A percentile compares a stretch with the other conserved stretches of the same genome.
phyloP scores from a whole-genome alignment of 2,888 invertebrate species.

The Taphrorychus bicolor region DNA sequence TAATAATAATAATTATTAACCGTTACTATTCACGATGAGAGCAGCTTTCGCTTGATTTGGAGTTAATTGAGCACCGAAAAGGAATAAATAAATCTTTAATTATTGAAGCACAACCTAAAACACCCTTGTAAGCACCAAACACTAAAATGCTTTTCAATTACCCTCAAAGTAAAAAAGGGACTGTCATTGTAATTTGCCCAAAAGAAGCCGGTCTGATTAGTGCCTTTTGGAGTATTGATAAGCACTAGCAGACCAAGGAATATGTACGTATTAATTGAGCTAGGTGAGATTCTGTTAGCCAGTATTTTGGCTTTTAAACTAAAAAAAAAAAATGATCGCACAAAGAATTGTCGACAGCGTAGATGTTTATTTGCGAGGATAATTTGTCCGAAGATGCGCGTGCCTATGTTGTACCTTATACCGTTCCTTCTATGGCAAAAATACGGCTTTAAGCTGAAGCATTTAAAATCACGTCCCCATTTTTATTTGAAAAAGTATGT shows the following conservation, averaged over 20 bases:
- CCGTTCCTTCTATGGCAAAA: slow-evolving; percentile 52
- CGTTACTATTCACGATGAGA: neutral
- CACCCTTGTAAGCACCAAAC: neutral
- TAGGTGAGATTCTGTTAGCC: neutral
- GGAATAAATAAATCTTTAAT: neutral
- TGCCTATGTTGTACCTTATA: slow-evolving; percentile 43
- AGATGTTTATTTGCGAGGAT: neutral
- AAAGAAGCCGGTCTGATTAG: slow-evolving; percentile 1
- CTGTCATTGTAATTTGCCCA: slow-evolving; percentile 3
- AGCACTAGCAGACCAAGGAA: slow-evolving; percentile 4
- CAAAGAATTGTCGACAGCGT: slow-evolving; percentile 32
- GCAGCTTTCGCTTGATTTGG: neutral
- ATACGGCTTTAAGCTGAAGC: slow-evolving; percentile 50
- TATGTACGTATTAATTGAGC: neutral
- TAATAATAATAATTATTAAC: neutral
- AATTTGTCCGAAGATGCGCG: slow-evolving; percentile 9
- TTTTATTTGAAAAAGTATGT: slow-evolving; percentile 23
- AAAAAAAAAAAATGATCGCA: slow-evolving; percentile 23
- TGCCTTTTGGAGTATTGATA: neutral
- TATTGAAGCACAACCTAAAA: neutral
- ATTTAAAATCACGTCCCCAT: neutral
- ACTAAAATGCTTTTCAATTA: neutral
- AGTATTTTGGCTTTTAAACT: neutral
- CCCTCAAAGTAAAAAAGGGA: neutral
- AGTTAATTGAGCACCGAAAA: neutral